Evolutionary conservation across 1,140 invertebrate genomes (phyloP).

Genomic region (Plodia interpunctella): DNA sequence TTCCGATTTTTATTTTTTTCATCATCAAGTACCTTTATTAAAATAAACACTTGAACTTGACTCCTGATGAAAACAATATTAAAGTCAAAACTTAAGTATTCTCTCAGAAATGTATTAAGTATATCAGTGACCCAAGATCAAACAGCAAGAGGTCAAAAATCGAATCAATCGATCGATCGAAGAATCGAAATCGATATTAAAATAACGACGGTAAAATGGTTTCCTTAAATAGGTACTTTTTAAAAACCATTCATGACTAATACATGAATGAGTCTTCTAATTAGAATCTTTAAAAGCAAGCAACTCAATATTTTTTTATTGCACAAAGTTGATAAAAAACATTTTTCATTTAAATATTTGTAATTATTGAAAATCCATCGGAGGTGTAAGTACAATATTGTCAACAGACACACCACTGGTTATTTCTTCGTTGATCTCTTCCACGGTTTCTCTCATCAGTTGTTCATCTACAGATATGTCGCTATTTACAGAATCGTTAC

Average conservation of each 20-base stretch:
- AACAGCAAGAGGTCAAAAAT: background rate
- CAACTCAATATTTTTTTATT: no score
- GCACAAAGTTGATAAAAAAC: no score
- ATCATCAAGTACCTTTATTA: background rate
- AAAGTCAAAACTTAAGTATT: no score
- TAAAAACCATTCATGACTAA: no score
- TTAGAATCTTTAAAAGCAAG: no score
- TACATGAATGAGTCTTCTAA: no score
- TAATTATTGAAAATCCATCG: constrained; percentile 35
- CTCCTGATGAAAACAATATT: no score
- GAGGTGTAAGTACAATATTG: constrained; percentile 51
- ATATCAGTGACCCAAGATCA: background rate
- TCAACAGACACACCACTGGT: constrained; percentile 25
- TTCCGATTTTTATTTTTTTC: background rate
- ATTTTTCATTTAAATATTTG: no score
- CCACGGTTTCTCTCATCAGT: constrained; percentile 45
- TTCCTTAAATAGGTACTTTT: no score
- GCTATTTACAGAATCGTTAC: constrained; percentile 10
- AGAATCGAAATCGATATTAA: background rate
- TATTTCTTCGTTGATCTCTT: constrained; percentile 48
- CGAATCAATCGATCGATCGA: background rate
- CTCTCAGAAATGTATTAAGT: background rate
- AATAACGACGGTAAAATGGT: no score
- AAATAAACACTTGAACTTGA: no score
- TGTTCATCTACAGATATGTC: constrained; percentile 42